A percentile compares a stretch with the other conserved stretches of the same genome.
phyloP scores from a whole-genome alignment of 2,113 vertebrate species.

The Percopsis transmontana region DNA sequence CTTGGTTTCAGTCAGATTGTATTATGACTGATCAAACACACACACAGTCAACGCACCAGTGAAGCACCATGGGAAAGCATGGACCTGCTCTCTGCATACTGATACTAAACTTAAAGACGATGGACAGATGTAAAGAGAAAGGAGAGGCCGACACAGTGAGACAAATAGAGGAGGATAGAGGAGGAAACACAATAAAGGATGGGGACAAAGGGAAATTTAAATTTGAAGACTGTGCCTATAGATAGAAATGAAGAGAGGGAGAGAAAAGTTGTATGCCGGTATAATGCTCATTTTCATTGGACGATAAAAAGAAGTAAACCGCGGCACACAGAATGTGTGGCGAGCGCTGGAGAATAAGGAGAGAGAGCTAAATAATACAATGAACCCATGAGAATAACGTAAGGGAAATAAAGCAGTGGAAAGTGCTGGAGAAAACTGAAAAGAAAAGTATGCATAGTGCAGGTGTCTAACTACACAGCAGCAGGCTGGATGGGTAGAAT shows the following conservation, averaged over 20 bases:
- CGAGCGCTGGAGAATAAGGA: neutral
- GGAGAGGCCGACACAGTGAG: conserved; percentile 22
- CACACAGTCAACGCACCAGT: neutral
- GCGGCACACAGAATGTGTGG: no score
- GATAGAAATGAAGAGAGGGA: no score
- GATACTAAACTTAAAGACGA: neutral
- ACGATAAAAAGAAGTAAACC: neutral
- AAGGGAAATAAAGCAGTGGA: conserved; percentile 10
- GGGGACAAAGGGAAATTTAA: neutral
- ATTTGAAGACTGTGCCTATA: neutral
- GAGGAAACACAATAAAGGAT: neutral
- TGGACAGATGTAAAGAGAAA: conserved; percentile 1
- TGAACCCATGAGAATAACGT: conserved; percentile 6
- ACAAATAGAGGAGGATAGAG: conserved; percentile 7
- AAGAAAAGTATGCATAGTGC: conserved; percentile 21
- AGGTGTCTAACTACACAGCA: conserved; percentile 32
- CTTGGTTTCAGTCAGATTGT: neutral
- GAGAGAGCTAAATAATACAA: no score
- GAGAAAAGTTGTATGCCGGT: neutral
- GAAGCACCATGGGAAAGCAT: neutral
- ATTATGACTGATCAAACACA: conserved; percentile 1
- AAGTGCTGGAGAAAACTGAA: neutral
- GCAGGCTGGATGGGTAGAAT: conserved; percentile 13
- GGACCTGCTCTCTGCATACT: neutral
- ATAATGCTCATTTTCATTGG: neutral